Conservation (phyloP, 2,797 vertebrate species). For the Arnoldichthys spilopterus region DNA sequence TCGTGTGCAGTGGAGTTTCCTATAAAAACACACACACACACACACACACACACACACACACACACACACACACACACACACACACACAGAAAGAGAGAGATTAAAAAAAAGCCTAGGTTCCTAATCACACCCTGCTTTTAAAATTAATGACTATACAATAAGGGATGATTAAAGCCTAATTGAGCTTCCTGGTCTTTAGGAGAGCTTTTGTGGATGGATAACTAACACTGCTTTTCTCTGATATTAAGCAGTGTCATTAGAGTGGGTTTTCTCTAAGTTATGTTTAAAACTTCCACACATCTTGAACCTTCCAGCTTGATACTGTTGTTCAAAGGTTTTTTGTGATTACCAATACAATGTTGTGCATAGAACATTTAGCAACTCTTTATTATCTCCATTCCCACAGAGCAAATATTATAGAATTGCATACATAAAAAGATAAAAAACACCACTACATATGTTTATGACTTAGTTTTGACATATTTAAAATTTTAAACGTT, state of each 20-base stretch:
- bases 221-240: slow-evolving; percentile 23
- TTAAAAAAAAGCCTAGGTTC: slow-evolving; percentile 22
- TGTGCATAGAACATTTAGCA: no score
- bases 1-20: slow-evolving; percentile 95
- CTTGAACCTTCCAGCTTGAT: neutral
- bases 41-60: slow-evolving; percentile 23
- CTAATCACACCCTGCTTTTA: slow-evolving; percentile 48
- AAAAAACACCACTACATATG: no score
- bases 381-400: no score
- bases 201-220: slow-evolving; percentile 43
- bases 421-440: no score
- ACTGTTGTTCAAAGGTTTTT: neutral
- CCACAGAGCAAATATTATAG: no score
- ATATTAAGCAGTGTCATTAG: slow-evolving; percentile 29
- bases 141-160: slow-evolving; percentile 59
- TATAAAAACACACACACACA: slow-evolving; percentile 60
- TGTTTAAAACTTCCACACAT: slow-evolving; percentile 22
- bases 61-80: slow-evolving; percentile 28
- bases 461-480: no score
- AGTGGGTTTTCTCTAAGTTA: slow-evolving; percentile 33
- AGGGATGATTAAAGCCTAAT: slow-evolving; percentile 58
- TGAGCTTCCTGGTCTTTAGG: slow-evolving; percentile 45
- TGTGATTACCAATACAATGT: no score
- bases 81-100: slow-evolving; percentile 6
- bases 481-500: no score